Evolutionary conservation across 2,888 invertebrate species (phyloP), one percentile per base, ranked within the genome.

Genomic region (Matsumyia berberina): DNA sequence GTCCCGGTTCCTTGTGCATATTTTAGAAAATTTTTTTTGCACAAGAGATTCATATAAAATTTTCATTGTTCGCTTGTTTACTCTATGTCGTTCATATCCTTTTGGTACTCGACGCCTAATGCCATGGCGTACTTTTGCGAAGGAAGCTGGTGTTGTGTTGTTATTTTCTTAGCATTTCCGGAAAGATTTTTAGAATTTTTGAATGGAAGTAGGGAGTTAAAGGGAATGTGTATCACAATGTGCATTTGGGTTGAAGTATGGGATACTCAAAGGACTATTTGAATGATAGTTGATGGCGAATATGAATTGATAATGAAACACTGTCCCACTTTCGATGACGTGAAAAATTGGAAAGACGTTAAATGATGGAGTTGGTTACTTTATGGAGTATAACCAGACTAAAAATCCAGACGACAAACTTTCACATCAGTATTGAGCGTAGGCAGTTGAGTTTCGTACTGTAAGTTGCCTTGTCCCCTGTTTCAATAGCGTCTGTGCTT

Each of bases 11-110:
- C 64, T 64, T 72, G 1, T 79, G 35, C 24, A 81, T 77, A 70
- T 76, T 81, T 77, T 64, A 70, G 44, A 53, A 58, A 66, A 70
- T 70, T 58, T 51, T 70, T 69, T 77, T 82, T 67, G 66, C 82
- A 72, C 72, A 72, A 66, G 77, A 66, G 72, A 72, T 82, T 72
- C 66, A 77, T 82, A 82, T 82, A 82, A 66, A 82, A 72, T 72
- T 31, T 82, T 53, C 58, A 72, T 42, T 42, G 39, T 49, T 42
- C 15, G 44, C 64, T 51, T 55, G 51, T 31, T 46, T 12, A 8
- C 8, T 53, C n/a, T 8, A 31, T 58, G 49, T 46, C 31, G 17
- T n/a, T 46, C 19, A 33, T 24, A 24, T n/a, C n/a, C 33, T 44
- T 3, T 24, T n/a, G 12, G 29, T 24, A 12, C 12, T 8, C 3